These are phyloP conservation scores for Drosophila baimaii DNA, from an alignment of 1,140 invertebrate species.

Conservation along the genomic window DNA sequence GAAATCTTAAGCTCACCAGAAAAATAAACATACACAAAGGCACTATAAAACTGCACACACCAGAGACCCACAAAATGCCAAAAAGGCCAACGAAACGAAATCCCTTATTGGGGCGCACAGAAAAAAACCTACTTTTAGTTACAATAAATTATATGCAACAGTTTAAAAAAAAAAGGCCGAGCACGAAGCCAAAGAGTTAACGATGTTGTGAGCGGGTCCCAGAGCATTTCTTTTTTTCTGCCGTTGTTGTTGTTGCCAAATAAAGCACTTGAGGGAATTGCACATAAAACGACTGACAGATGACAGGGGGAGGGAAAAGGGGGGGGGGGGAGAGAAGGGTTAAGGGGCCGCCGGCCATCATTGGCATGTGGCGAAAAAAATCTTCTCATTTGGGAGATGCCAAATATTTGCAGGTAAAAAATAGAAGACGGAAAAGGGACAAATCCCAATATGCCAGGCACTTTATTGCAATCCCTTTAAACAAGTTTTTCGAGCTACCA, in stretches of 20 bases:
- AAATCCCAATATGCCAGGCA: constrained; percentile 81
- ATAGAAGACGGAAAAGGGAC: constrained; percentile 62
- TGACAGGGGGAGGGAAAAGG: constrained; percentile 23
- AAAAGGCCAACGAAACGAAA: constrained; percentile 40
- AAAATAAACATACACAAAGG: constrained; percentile 36
- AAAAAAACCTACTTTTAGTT: constrained; percentile 66
- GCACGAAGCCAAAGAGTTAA: constrained; percentile 62
- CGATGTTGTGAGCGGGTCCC: constrained; percentile 52
- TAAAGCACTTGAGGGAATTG: constrained; percentile 82
- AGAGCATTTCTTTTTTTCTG: constrained; percentile 16
- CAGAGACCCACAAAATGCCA: constrained; percentile 65
- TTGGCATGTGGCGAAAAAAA: constrained; percentile 77
- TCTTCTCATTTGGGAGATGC: constrained; percentile 74
- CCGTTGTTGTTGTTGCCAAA: constrained; percentile 59
- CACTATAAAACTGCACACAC: constrained; percentile 74
- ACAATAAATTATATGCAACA: constrained; percentile 83
- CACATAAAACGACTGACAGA: constrained; percentile 73
- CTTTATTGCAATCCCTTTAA: constrained; percentile 83
- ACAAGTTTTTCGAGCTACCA: constrained; percentile 60
- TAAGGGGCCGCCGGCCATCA: constrained; percentile 50
- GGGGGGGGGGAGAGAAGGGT: constrained; percentile 16
- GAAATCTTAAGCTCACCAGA: constrained; percentile 50
- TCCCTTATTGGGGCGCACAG: constrained; percentile 5
- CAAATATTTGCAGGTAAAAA: constrained; percentile 75
- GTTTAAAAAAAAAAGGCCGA: constrained; percentile 49